Evolutionary conservation across 2,113 vertebrate species (phyloP).

Genomic region (Psilopsiagon aymara): DNA sequence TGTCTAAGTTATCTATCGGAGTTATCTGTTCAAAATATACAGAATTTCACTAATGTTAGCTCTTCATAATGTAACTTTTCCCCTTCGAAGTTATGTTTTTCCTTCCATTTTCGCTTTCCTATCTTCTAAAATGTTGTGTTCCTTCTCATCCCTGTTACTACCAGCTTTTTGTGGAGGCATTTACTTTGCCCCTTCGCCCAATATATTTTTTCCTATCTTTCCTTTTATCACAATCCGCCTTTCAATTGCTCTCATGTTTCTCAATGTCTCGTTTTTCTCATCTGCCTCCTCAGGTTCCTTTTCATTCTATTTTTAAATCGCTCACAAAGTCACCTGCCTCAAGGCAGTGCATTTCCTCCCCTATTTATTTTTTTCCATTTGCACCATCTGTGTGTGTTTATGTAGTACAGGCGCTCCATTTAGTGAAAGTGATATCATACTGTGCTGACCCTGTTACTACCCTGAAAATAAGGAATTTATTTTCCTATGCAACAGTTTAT

Average conservation of each 20-base stretch:
- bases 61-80: not conserved
- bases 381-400: not conserved
- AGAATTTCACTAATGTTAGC: not conserved
- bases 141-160: not conserved
- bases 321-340: slow-evolving; percentile 35
- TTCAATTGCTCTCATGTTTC: not conserved
- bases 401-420: not conserved
- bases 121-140: not conserved
- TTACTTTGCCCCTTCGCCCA: not conserved
- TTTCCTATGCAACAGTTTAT: not conserved
- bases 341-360: not conserved
- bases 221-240: not conserved
- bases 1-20: not conserved
- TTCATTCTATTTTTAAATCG: not conserved
- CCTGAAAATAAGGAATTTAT: slow-evolving; percentile 25
- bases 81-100: not conserved
- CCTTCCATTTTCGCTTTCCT: not conserved
- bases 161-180: not conserved
- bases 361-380: slow-evolving; percentile 1
- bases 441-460: not conserved
- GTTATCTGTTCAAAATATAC: not conserved
- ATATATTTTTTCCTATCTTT: not conserved
- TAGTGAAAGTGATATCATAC: not conserved
- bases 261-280: not conserved
- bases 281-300: not conserved